Conservation (phyloP, 2,888 invertebrate genomes). For the Lasioglossum figueresi region DNA sequence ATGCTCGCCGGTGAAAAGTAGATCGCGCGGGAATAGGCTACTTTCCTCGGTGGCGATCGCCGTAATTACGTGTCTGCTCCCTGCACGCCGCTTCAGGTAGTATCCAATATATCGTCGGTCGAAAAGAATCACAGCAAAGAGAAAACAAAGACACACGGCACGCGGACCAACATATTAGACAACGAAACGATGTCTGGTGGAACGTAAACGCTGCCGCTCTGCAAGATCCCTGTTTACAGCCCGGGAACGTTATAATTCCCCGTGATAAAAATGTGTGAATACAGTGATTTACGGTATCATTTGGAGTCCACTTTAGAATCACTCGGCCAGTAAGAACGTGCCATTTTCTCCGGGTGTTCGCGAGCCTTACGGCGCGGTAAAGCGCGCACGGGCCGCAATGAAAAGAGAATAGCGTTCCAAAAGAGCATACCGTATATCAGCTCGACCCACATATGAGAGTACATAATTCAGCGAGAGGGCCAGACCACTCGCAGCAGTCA, state of each 20-base stretch:
- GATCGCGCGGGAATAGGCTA: slow-evolving; percentile 3
- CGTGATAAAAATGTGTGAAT: background rate
- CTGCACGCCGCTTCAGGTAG: background rate
- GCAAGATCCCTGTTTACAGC: background rate
- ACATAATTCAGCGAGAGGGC: slow-evolving; percentile 57
- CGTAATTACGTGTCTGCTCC: background rate
- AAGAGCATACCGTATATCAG: slow-evolving; percentile 52
- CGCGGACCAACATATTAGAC: background rate
- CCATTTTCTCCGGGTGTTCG: slow-evolving; percentile 31
- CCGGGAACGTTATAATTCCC: slow-evolving; percentile 24
- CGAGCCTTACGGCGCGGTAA: background rate
- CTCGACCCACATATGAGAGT: slow-evolving; percentile 59
- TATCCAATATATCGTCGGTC: background rate
- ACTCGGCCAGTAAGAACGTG: slow-evolving; percentile 26
- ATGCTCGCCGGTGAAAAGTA: slow-evolving; percentile 12
- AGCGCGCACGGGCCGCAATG: slow-evolving; percentile 36
- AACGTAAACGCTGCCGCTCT: background rate
- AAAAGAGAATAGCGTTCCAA: slow-evolving; percentile 52
- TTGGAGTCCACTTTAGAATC: slow-evolving; percentile 37
- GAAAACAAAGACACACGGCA: background rate
- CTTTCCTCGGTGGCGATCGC: slow-evolving; percentile 14
- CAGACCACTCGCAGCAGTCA: slow-evolving; percentile 37
- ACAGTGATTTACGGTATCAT: slow-evolving; percentile 37
- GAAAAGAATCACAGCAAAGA: background rate
- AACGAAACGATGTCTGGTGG: background rate